phyloP scores from a whole-genome alignment of 2,888 invertebrate genomes.

The Volucella inflata region DNA sequence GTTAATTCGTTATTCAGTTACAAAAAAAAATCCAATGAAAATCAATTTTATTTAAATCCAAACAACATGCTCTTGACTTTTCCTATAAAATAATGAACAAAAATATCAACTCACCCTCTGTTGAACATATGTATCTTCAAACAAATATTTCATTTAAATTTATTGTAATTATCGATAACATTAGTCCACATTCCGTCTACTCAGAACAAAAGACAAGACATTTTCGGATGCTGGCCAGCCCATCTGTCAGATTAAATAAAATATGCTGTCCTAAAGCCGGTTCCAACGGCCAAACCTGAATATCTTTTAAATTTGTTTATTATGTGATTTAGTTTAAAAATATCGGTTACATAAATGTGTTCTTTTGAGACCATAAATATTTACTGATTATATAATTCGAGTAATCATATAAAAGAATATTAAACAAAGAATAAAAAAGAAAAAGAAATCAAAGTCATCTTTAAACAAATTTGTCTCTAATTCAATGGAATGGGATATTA shows the following conservation, averaged over 20 bases:
- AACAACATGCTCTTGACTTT: no score
- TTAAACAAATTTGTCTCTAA: conserved; percentile 36
- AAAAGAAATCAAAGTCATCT: not conserved
- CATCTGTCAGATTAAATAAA: conserved; percentile 49
- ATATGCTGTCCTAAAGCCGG: conserved; percentile 23
- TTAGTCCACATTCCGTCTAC: conserved; percentile 8
- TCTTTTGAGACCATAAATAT: conserved; percentile 47
- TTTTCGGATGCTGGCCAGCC: conserved; percentile 15
- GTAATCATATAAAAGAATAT: no score
- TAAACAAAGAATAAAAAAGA: not conserved
- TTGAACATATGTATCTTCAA: not conserved
- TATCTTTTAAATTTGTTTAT: conserved; percentile 36
- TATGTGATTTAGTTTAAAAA: conserved; percentile 49
- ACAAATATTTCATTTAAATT: conserved; percentile 35
- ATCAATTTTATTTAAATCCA: no score
- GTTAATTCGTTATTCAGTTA: no score
- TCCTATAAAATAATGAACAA: no score
- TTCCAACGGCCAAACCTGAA: conserved; percentile 37
- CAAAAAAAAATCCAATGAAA: no score
- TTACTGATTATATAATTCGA: conserved; percentile 37
- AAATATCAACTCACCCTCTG: no score
- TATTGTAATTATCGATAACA: conserved; percentile 16
- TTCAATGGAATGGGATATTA: conserved; percentile 14
- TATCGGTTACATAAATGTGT: conserved; percentile 64
- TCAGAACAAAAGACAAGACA: conserved; percentile 5